Percentiles rank a stretch among this genome's conserved stretches.
Evolutionary conservation across 2,888 invertebrate species (phyloP).

Genomic region (Marronus borbonicus): DNA sequence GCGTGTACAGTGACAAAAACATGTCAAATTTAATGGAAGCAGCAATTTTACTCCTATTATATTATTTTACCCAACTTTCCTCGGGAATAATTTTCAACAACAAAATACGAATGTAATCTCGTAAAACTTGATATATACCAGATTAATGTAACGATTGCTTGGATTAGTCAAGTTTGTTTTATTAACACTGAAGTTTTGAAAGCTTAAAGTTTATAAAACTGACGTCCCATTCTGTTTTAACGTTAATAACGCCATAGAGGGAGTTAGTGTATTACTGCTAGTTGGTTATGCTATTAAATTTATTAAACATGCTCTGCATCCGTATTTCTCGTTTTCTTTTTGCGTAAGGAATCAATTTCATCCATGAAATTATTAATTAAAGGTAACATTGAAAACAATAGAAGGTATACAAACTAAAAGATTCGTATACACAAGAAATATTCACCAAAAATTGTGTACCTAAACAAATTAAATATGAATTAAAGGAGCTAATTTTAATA

Average conservation of each 20-base stretch:
- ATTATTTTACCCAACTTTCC: constrained; percentile 6
- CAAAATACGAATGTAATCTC: constrained; percentile 32
- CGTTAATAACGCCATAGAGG: background rate
- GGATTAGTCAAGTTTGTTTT: constrained; percentile 34
- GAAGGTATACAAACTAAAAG: too few species aligned
- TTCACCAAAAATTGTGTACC: background rate
- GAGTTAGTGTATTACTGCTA: background rate
- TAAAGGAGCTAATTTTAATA: constrained; percentile 17
- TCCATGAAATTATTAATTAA: too few species aligned
- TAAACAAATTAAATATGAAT: background rate
- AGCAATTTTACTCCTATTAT: constrained; percentile 10
- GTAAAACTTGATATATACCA: constrained; percentile 29
- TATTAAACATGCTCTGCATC: background rate
- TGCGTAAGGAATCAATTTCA: too few species aligned
- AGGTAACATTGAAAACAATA: too few species aligned
- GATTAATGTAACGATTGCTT: constrained; percentile 21
- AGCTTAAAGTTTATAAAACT: constrained; percentile 31
- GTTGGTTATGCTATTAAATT: background rate
- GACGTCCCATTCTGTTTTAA: constrained; percentile 12
- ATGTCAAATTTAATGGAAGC: background rate
- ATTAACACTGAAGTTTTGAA: constrained; percentile 18
- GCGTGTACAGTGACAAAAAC: background rate
- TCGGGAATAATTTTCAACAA: constrained; percentile 6
- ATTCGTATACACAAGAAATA: too few species aligned
- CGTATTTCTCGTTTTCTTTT: too few species aligned